Conservation (phyloP, 53 echinoderm and acorn worm species). For the Paelopatides confundens region DNA sequence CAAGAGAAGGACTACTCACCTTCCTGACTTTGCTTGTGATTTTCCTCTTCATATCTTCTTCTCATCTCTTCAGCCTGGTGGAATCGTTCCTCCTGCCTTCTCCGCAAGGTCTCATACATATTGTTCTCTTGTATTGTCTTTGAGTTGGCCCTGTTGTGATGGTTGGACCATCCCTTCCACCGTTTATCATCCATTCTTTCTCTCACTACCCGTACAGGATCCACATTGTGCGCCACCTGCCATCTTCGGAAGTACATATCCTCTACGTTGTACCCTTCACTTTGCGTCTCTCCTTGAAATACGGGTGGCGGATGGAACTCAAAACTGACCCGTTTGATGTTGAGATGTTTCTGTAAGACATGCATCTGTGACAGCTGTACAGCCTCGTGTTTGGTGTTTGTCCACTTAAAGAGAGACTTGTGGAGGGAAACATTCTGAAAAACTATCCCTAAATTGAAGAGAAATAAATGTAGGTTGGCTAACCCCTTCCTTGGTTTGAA, state of each 20-base stretch:
- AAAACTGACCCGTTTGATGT: not conserved
- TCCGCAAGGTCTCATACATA: not conserved
- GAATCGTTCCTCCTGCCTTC: not conserved
- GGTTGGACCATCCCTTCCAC: constrained; percentile 24
- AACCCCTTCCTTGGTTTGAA: too few species aligned
- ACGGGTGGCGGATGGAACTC: constrained; percentile 1
- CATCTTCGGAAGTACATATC: constrained; percentile 27
- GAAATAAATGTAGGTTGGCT: not conserved
- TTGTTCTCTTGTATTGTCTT: not conserved
- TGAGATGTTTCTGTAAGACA: not conserved
- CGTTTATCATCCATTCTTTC: not conserved
- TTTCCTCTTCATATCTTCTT: not conserved
- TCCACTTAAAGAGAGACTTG: constrained; percentile 2
- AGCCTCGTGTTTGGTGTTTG: not conserved
- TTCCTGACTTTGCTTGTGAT: too few species aligned
- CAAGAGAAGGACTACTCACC: not conserved
- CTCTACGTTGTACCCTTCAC: constrained; percentile 18
- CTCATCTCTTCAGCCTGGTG: not conserved
- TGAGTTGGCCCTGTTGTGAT: not conserved
- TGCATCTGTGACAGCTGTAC: not conserved
- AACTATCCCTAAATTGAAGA: not conserved
- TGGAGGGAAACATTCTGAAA: constrained; percentile 19
- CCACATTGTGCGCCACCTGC: constrained; percentile 12
- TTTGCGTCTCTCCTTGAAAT: not conserved
- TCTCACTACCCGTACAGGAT: not conserved